phyloP scores from a whole-genome alignment of 2,888 invertebrate species.

The Leucophora obtusa region DNA sequence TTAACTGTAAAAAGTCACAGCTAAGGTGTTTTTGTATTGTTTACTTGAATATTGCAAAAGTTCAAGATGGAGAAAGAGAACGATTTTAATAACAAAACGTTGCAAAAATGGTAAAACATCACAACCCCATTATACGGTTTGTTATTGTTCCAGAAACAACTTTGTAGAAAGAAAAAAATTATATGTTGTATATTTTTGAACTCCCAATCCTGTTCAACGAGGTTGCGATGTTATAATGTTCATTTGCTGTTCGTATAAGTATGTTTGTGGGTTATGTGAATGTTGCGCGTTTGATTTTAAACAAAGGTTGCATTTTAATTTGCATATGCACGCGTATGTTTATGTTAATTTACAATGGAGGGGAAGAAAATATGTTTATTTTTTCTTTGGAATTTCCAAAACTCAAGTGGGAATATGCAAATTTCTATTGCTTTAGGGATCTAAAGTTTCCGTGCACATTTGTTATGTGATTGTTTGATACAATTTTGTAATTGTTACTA shows the following conservation, averaged over 20 bases:
- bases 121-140: neutral
- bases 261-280: neutral
- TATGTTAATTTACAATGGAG: constrained; percentile 26
- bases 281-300: no score
- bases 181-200: neutral
- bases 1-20: constrained; percentile 16
- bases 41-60: constrained; percentile 22
- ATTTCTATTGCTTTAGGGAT: constrained; percentile 41
- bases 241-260: neutral
- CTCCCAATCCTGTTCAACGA: neutral
- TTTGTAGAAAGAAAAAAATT: no score
- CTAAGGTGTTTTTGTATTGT: constrained; percentile 27
- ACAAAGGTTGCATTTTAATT: constrained; percentile 51
- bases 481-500: constrained; percentile 47
- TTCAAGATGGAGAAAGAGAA: neutral
- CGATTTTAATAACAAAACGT: neutral
- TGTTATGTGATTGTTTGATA: constrained; percentile 9
- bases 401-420: constrained; percentile 52
- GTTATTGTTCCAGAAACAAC: no score
- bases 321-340: constrained; percentile 43
- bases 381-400: constrained; percentile 28
- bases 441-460: neutral
- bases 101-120: neutral
- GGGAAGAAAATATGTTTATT: constrained; percentile 24
- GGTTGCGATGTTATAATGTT: neutral